Evolutionary conservation across 1,140 invertebrate species (phyloP), one percentile per base, ranked within the genome.

Genomic region (Leptopilina clavipes): DNA sequence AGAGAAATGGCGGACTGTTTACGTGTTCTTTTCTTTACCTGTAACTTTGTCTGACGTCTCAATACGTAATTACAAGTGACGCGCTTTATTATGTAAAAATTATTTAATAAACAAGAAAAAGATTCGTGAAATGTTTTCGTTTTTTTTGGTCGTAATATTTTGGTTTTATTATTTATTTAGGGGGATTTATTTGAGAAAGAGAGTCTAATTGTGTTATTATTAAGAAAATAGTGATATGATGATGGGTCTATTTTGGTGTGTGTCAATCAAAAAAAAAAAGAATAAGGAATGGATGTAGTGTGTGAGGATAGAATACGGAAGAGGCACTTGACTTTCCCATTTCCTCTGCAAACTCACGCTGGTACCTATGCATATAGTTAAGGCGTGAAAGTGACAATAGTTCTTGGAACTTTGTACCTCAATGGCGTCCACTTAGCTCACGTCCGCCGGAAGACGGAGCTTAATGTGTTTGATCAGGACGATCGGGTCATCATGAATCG

Each of bases 391-490:
- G 37, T 79, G 80, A 84, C 81, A 84, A 85, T 84, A 31, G 79
- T 79, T 72, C 73, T 80, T 76, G 81, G 82, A 82, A 85, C 83
- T 84, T 74, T 79, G 81, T 48, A 65, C 74, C 78, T 85, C 84
- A 86, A 86, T 84, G 75, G 77, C 76, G 75, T 70, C 81, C 82
- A 86, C 85, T 85, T 84, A 85, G 79, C 70, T 70, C 71, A 83
- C 80, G 80, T 84, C 83, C 81, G 82, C 85, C 84, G 86, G 87
- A 88, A 86, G 85, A 82, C 71, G 74, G 71, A 75, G 76, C 82
- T 82, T 87, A 88, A 88, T 88, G 87, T 88, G 86, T 88, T 88
- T 88, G 87, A 84, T 83, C 82, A 83, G 81, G 83, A 82, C 71
- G 75, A 78, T 70, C 78, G 48, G 70, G 74, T 76, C 73, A 74